A percentile compares a stretch with the other conserved stretches of the same genome.
Conservation (phyloP, 2,113 vertebrate genomes). For the Gnathonemus longibarbis region DNA sequence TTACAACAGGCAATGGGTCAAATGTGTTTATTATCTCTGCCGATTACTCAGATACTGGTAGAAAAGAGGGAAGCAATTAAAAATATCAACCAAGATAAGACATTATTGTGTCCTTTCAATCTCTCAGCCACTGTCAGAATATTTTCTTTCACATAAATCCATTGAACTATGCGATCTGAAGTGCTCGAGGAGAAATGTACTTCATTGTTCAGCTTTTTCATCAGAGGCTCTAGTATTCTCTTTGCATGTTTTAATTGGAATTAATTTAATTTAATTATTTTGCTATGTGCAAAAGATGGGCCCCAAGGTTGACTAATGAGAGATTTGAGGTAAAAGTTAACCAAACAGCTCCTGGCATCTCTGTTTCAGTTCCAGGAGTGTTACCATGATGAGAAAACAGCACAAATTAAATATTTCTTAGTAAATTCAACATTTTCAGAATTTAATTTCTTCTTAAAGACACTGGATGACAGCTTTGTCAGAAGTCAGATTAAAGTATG, state of each 20-base stretch:
- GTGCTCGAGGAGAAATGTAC: not conserved
- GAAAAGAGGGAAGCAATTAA: not conserved
- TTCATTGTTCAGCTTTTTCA: not conserved
- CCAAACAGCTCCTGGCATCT: slow-evolving; percentile 18
- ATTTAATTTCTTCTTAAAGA: not conserved
- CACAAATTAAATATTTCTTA: not conserved
- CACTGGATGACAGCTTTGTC: not conserved
- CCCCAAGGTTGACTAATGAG: not conserved
- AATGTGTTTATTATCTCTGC: not conserved
- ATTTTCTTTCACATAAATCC: not conserved
- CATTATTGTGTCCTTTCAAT: not conserved
- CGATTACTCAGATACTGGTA: too few species aligned
- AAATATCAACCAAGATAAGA: not conserved
- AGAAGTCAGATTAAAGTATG: not conserved
- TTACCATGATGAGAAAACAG: slow-evolving; percentile 40
- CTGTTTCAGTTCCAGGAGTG: not conserved
- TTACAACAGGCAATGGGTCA: not conserved
- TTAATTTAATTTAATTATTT: not conserved
- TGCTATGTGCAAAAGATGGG: not conserved
- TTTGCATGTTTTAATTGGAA: not conserved
- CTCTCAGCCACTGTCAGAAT: not conserved
- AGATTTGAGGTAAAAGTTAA: slow-evolving; percentile 24
- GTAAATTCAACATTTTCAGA: not conserved
- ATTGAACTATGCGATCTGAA: not conserved
- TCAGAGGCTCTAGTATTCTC: not conserved